These are phyloP conservation scores for Ericerus pela DNA, from an alignment of 1,140 invertebrate species.

Conservation along the genomic window DNA sequence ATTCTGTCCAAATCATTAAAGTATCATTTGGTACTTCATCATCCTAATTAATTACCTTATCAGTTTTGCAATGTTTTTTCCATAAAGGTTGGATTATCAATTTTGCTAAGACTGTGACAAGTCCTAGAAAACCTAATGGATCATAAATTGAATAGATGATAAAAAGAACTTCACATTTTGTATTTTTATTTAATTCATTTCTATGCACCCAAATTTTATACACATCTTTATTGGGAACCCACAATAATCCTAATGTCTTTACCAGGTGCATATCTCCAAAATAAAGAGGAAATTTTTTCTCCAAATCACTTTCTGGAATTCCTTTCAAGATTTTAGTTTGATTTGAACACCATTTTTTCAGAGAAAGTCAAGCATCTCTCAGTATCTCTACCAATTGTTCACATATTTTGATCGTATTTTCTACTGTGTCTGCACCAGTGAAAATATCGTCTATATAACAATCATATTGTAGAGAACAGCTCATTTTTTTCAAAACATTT, in stretches of 20 bases:
- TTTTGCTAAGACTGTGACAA: constrained; percentile 22
- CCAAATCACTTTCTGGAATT: not conserved
- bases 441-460: constrained; percentile 34
- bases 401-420: not conserved
- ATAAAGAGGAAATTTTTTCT: not conserved
- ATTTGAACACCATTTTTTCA: too few species aligned
- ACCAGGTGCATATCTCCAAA: not conserved
- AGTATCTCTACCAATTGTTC: not conserved
- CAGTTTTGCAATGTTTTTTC: not conserved
- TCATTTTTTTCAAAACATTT: constrained; percentile 21
- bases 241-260: constrained; percentile 13
- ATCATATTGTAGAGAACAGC: constrained; percentile 25
- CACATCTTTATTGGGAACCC: not conserved
- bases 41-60: constrained; percentile 14
- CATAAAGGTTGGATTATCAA: constrained; percentile 18
- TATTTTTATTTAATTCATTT: not conserved
- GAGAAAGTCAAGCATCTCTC: constrained; percentile 1
- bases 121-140: constrained; percentile 24
- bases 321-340: not conserved
- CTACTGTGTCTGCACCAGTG: not conserved
- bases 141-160: constrained; percentile 24
- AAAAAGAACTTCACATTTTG: constrained; percentile 18
- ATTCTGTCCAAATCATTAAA: not conserved
- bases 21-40: not conserved
- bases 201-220: not conserved